Base-by-base conservation (phyloP, 2,888 invertebrate species). In the Boloria euphrosyne region DNA sequence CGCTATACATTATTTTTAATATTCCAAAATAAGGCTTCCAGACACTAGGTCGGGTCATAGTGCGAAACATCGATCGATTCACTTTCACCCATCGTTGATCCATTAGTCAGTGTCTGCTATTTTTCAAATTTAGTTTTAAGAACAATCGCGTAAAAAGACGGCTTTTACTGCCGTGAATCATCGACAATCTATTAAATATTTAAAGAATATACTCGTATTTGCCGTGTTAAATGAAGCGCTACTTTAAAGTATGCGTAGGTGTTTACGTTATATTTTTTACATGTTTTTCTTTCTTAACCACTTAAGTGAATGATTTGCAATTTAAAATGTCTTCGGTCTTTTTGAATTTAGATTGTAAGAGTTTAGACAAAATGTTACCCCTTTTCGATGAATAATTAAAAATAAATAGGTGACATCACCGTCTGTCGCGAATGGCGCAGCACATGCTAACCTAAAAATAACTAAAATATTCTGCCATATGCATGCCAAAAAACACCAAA, bases 381-480 rank as follows among this genome's bases (percentile, higher is more conserved):
- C 85, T 86, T 65, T 86, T 78, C 70, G 75, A 75, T 75, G 77
- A 80, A 82, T 79, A 81, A 84, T 83, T 82, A 77, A 80, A 87
- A 88, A 83, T 82, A 82, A 85, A 84, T 81, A 75, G 83, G 79
- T 90, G 91, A 92, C 89, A 90, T 91, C 90, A 90, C 82, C 87
- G 85, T 85, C 85, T 89, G 89, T 80, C 81, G 85, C 87, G 79
- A 85, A 85, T 83, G 85, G 80, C 79, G 81, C 76, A 78, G 87
- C 90, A 90, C 87, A 89, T 89, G 89, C 89, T 80, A 83, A 83
- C 78, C 84, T 82, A 82, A 86, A 89, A 91, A 90, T 90, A 89
- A 85, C 87, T 78, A 73, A 81, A 81, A 81, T 78, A 84, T 83
- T 86, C 82, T 81, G 83, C 87, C 90, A 89, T 90, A 85, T 90